Conservation (phyloP, 2,888 invertebrate genomes). For the Pristionchus arcanus region DNA sequence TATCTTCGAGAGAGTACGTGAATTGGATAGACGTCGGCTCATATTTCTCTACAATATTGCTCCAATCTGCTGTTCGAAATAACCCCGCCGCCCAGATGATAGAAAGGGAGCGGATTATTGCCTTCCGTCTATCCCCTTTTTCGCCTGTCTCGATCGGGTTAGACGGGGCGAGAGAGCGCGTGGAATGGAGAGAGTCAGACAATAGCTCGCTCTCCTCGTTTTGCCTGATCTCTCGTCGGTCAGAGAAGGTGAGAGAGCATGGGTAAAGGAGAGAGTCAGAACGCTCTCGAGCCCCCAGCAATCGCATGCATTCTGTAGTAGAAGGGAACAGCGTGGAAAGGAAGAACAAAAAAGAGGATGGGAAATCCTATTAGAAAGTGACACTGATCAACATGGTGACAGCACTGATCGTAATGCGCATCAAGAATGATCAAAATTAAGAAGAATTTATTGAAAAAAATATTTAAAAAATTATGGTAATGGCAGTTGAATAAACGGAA, state of each 20-base stretch:
- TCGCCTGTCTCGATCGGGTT: neutral
- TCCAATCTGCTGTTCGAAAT: neutral
- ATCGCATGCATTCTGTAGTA: slow-evolving; percentile 22
- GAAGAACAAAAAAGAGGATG: neutral
- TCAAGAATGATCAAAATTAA: neutral
- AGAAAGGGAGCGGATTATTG: neutral
- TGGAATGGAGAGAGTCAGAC: neutral
- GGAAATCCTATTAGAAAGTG: neutral
- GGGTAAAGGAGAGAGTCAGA: neutral
- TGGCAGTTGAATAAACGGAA: too few relatives aligned
- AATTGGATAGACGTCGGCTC: neutral
- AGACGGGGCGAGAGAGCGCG: neutral
- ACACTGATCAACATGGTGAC: neutral
- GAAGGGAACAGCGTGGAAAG: neutral
- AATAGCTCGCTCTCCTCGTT: neutral
- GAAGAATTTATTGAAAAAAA: too few relatives aligned
- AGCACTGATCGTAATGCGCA: neutral
- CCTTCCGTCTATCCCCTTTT: neutral
- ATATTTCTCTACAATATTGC: neutral
- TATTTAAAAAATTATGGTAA: neutral
- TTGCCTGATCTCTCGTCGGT: neutral
- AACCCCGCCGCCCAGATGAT: too few relatives aligned
- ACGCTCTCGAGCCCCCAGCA: neutral
- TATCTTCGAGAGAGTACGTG: too few relatives aligned
- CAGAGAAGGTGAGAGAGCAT: neutral